phyloP scores from a whole-genome alignment of 2,888 invertebrate genomes.

The Eledona agricola region DNA sequence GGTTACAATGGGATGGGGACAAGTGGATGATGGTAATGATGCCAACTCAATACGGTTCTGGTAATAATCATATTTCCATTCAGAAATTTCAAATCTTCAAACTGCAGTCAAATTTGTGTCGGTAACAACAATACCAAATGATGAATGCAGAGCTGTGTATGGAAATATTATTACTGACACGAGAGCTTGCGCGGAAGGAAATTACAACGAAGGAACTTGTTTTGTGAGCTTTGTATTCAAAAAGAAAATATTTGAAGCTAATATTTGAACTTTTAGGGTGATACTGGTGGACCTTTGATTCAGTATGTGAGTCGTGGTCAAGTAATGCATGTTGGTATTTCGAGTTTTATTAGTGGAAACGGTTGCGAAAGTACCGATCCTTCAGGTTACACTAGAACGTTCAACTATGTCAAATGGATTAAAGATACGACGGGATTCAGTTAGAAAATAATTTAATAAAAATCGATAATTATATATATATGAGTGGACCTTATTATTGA shows the following conservation, averaged over 20 bases:
- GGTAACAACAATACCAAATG: constrained; percentile 5
- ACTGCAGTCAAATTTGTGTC: constrained; percentile 1
- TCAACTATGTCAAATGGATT: constrained; percentile 10
- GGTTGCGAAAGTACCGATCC: constrained; percentile 24
- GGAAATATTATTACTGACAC: constrained; percentile 10
- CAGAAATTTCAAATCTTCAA: constrained; percentile 4
- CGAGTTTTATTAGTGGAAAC: constrained; percentile 12
- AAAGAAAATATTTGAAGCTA: background rate
- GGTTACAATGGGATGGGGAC: constrained; percentile 13
- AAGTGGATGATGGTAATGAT: constrained; percentile 9
- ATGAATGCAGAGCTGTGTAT: constrained; percentile 3
- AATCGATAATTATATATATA: no score
- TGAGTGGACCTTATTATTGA: no score
- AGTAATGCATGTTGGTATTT: constrained; percentile 5
- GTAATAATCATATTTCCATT: background rate
- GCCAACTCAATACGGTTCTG: background rate
- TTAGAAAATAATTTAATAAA: no score
- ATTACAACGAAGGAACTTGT: constrained; percentile 13
- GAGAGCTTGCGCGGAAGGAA: constrained; percentile 11
- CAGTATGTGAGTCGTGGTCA: constrained; percentile 1
- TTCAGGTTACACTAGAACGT: constrained; percentile 24
- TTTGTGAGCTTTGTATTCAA: constrained; percentile 3
- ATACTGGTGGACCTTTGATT: constrained; percentile 18
- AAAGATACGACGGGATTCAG: constrained; percentile 8
- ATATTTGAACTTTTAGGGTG: constrained; percentile 12